Base-by-base conservation (phyloP, 2,113 vertebrate species). In the Saguinus imperator region DNA sequence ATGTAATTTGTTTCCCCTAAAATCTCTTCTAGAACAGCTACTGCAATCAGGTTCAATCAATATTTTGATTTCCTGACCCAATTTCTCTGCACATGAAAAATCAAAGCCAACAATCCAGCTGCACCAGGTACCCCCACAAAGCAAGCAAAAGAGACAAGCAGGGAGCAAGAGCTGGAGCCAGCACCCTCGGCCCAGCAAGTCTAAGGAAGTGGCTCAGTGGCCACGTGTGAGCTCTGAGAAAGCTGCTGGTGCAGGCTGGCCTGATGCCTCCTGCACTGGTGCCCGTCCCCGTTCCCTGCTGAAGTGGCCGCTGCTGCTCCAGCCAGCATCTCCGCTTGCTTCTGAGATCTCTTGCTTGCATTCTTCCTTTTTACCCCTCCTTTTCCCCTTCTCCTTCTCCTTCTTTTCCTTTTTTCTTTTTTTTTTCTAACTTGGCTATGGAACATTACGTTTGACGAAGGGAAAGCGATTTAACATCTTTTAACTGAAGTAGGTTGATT, bases 401-500 rank as follows among this genome's bases (percentile, higher is more conserved):
- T 29, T 18, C 32, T 6, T 58, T 25, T 52, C 32, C 16, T 11
- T 40, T 10, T 61, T n/a, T 76, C 55, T 48, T 25, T 64, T 4
- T 17, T 79, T 61, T 61, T 27, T 27, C 27, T 11, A 97, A 68
- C 94, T 95, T 89, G 86, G 79, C 90, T 43, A 94, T 1, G 83
- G 96, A 98, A 98, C 97, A 97, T 98, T 97, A 73, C 0, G 86
- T 96, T 96, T 97, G 96, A 98, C 48, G 95, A 97, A 98, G 92
- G 94, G 90, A 98, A 97, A 98, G 94, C 4, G n/a, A 98, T 98
- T 98, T 16, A 32, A 87, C 58, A 2, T 97, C 97, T 97, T 98
- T 98, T 97, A 97, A 98, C 92, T 87, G 97, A 97, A 92, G 97
- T 86, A 98, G 97, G 95, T 98, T 98, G 98, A 98, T 98, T 99